Percentiles rank a stretch among this genome's conserved stretches.
These are phyloP conservation scores for Nebria ingens DNA, from an alignment of 1,140 invertebrate genomes.

Conservation along the genomic window DNA sequence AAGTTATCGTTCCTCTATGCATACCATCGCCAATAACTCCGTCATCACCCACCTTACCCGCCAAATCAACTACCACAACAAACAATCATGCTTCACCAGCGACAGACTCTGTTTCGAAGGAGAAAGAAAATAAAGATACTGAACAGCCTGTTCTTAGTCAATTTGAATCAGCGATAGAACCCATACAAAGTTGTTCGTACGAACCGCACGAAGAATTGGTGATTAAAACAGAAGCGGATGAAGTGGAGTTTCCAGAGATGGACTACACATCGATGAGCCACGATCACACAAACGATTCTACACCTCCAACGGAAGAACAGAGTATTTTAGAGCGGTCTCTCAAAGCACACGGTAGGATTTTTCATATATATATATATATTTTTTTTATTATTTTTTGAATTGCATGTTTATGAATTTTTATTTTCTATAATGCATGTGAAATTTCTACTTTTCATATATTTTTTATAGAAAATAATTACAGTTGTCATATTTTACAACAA, in stretches of 20 bases:
- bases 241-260: not conserved
- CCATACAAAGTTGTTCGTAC: slow-evolving; percentile 1
- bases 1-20: not conserved
- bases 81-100: slow-evolving; percentile 11
- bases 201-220: not conserved
- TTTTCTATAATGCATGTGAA: not conserved
- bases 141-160: not conserved
- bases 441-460: no score
- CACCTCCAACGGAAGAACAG: not conserved
- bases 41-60: slow-evolving; percentile 5
- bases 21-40: slow-evolving; percentile 7
- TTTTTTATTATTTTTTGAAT: not conserved
- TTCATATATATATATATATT: no score
- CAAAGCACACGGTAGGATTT: not conserved
- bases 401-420: not conserved
- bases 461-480: no score
- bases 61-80: not conserved
- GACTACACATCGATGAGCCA: not conserved
- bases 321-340: not conserved
- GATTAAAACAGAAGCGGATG: slow-evolving; percentile 2
- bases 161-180: not conserved
- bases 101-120: not conserved
- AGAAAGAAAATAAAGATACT: not conserved
- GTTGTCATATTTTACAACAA: no score
- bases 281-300: not conserved